These are phyloP conservation scores for Tokudaia tokunoshimensis DNA, from an alignment of 2,797 vertebrate species.

Conservation along the genomic window DNA sequence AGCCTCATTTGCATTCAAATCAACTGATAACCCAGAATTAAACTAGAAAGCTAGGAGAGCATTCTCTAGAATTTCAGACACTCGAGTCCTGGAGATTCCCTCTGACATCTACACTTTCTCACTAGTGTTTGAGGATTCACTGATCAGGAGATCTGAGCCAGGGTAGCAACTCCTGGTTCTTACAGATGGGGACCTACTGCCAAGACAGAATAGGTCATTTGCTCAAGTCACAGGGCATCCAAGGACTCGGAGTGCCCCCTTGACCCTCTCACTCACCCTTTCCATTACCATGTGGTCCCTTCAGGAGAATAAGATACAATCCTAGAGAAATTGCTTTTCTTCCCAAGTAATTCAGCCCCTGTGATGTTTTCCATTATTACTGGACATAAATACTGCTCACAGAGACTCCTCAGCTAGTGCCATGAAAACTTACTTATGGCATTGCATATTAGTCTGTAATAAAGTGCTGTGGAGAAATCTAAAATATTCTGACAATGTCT, in stretches of 20 bases:
- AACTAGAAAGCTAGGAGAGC: neutral
- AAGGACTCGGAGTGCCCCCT: neutral
- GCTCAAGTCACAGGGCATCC: neutral
- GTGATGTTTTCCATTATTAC: conserved; percentile 9
- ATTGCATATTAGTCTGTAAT: neutral
- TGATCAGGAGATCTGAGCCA: neutral
- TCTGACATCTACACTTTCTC: neutral
- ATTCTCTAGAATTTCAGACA: neutral
- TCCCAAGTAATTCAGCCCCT: conserved; percentile 28
- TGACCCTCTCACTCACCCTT: neutral
- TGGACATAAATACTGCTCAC: conserved; percentile 10
- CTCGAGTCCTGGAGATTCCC: neutral
- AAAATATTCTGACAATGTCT: neutral
- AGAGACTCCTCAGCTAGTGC: neutral
- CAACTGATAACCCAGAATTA: conserved; percentile 16
- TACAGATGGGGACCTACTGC: neutral
- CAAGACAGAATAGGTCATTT: neutral
- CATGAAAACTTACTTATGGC: neutral
- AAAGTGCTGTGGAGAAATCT: neutral
- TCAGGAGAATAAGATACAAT: neutral
- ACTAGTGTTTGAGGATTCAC: neutral
- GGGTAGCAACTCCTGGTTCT: neutral
- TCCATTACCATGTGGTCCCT: neutral
- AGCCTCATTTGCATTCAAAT: conserved; percentile 16
- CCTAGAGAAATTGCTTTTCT: neutral